Evolutionary conservation across 2,113 vertebrate species (phyloP).

Genomic region (Zapus hudsonius): DNA sequence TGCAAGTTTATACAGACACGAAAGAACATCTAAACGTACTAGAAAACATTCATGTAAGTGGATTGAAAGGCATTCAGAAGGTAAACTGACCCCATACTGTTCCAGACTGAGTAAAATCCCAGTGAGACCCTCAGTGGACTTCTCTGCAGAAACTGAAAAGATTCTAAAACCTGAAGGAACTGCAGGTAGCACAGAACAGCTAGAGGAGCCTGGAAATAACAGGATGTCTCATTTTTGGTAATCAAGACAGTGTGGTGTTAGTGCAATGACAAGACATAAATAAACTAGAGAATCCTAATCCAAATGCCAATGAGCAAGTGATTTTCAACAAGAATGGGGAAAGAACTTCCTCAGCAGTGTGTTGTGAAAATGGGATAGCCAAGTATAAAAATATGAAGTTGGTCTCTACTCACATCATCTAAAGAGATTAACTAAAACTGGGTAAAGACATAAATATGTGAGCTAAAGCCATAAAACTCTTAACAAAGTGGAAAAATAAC

Average conservation of each 20-base stretch:
- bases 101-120: neutral
- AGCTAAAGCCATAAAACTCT: neutral
- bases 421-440: neutral
- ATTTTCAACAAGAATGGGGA: neutral
- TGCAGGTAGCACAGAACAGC: neutral
- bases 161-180: neutral
- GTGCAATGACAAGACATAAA: neutral
- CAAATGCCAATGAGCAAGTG: neutral
- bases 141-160: neutral
- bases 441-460: neutral
- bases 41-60: neutral
- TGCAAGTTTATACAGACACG: neutral
- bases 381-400: neutral
- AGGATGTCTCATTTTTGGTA: neutral
- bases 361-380: neutral
- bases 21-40: neutral
- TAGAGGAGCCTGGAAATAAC: neutral
- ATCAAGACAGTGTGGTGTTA: neutral
- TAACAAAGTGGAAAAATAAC: neutral
- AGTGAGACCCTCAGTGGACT: neutral
- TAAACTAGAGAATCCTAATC: neutral
- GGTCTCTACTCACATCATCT: neutral
- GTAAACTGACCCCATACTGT: neutral
- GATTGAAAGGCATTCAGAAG: neutral
- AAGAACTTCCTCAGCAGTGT: neutral